Evolutionary conservation across 2,888 invertebrate genomes (phyloP).

Genomic region (Acronicta psi): DNA sequence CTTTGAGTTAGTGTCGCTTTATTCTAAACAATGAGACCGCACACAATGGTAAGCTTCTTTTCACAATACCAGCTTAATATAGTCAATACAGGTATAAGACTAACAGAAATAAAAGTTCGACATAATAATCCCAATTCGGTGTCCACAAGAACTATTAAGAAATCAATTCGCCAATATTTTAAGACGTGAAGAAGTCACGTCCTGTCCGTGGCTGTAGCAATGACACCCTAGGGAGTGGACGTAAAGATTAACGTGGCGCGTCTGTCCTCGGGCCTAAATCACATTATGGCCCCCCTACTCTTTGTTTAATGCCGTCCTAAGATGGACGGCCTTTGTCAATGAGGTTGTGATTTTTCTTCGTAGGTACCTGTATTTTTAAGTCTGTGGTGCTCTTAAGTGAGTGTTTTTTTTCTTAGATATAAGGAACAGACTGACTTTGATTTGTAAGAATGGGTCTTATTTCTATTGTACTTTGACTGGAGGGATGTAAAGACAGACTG

Average conservation of each 20-base stretch:
- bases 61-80: too few relatives aligned
- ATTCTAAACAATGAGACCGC: too few relatives aligned
- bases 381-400: slow-evolving; percentile 4
- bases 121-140: slow-evolving; percentile 17
- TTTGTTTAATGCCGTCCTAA: slow-evolving; percentile 77
- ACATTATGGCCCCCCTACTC: slow-evolving; percentile 78
- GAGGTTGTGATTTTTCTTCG: slow-evolving; percentile 68
- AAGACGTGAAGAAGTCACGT: slow-evolving; percentile 79
- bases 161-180: slow-evolving; percentile 69
- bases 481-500: too few relatives aligned
- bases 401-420: neutral
- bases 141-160: slow-evolving; percentile 36
- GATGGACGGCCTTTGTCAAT: slow-evolving; percentile 69
- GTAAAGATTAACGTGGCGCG: slow-evolving; percentile 82
- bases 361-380: slow-evolving; percentile 37
- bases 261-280: slow-evolving; percentile 84
- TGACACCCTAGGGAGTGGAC: slow-evolving; percentile 77
- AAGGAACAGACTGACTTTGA: too few relatives aligned
- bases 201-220: slow-evolving; percentile 66
- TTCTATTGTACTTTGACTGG: too few relatives aligned
- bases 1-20: too few relatives aligned
- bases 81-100: neutral
- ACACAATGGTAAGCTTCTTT: too few relatives aligned
- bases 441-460: too few relatives aligned
- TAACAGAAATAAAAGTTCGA: neutral